Evolutionary conservation across 2,888 invertebrate species (phyloP).

Genomic region (Lithodes maja): DNA sequence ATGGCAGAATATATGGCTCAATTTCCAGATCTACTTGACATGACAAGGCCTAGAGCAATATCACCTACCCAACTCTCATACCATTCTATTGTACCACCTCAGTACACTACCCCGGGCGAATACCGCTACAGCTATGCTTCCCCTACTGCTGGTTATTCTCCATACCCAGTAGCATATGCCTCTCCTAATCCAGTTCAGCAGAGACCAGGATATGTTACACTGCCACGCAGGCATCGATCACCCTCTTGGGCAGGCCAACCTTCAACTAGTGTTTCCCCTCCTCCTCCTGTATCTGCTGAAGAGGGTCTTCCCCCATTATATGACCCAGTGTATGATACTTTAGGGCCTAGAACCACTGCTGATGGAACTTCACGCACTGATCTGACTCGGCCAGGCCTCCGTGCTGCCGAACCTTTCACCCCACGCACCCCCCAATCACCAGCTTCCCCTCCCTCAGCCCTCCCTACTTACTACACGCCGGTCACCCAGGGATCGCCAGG

Average conservation of each 20-base stretch:
- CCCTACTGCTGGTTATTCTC: constrained; percentile 37
- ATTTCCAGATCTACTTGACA: constrained; percentile 65
- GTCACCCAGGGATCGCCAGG: constrained; percentile 32
- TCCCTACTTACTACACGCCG: constrained; percentile 66
- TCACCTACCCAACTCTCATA: constrained; percentile 68
- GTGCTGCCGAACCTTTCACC: constrained; percentile 52
- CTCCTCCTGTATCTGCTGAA: constrained; percentile 77
- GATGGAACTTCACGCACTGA: constrained; percentile 88
- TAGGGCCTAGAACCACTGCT: constrained; percentile 91
- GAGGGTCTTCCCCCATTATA: constrained; percentile 25
- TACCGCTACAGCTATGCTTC: constrained; percentile 64
- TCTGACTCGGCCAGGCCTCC: constrained; percentile 80
- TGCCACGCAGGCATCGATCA: constrained; percentile 71
- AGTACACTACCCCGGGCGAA: constrained; percentile 42
- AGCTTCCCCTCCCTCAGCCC: constrained; percentile 55
- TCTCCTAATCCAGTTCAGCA: constrained; percentile 34
- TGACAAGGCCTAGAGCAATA: constrained; percentile 54
- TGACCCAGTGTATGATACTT: constrained; percentile 88
- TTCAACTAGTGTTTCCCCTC: constrained; percentile 70
- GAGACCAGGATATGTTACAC: constrained; percentile 72
- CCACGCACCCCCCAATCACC: constrained; percentile 58
- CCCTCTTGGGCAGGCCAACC: constrained; percentile 73
- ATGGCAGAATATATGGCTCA: constrained; percentile 39
- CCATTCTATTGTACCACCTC: constrained; percentile 53
- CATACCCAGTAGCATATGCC: constrained; percentile 37